Conservation (phyloP, 2,888 invertebrate genomes). For the Coelopa pilipes region DNA sequence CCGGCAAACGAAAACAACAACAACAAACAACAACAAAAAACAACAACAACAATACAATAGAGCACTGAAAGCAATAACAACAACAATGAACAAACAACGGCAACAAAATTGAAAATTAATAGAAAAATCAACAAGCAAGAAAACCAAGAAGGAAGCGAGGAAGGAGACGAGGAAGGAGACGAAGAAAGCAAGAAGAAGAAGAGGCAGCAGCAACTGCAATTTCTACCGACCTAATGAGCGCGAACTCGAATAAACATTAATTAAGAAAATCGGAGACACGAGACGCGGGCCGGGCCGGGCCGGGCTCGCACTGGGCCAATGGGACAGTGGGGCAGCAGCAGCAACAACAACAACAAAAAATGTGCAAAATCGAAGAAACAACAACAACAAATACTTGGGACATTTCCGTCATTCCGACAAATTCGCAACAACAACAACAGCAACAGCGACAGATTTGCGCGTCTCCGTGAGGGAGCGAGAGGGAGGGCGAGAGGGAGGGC, state of each 20-base stretch:
- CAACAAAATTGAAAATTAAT: too few species aligned
- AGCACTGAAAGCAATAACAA: too few species aligned
- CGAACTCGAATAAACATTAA: constrained; percentile 9
- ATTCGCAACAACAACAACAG: background rate
- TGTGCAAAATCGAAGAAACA: too few species aligned
- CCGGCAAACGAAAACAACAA: too few species aligned
- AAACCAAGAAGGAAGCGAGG: background rate
- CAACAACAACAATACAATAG: too few species aligned
- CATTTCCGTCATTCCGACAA: background rate
- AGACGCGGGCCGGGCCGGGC: background rate
- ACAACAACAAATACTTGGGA: background rate
- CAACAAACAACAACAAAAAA: too few species aligned
- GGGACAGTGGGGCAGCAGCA: constrained; percentile 14
- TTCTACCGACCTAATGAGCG: background rate
- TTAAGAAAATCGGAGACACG: constrained; percentile 5
- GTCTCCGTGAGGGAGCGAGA: too few species aligned
- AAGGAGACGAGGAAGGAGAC: background rate
- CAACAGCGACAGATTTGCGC: background rate
- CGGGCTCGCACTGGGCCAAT: background rate
- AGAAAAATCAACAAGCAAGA: background rate
- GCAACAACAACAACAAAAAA: too few species aligned
- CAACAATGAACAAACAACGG: too few species aligned
- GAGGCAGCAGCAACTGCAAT: background rate
- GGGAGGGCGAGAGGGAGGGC: too few species aligned
- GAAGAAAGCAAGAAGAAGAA: background rate